These are phyloP conservation scores for Chouioia cunea DNA, from an alignment of 2,888 invertebrate genomes.

Conservation along the genomic window DNA sequence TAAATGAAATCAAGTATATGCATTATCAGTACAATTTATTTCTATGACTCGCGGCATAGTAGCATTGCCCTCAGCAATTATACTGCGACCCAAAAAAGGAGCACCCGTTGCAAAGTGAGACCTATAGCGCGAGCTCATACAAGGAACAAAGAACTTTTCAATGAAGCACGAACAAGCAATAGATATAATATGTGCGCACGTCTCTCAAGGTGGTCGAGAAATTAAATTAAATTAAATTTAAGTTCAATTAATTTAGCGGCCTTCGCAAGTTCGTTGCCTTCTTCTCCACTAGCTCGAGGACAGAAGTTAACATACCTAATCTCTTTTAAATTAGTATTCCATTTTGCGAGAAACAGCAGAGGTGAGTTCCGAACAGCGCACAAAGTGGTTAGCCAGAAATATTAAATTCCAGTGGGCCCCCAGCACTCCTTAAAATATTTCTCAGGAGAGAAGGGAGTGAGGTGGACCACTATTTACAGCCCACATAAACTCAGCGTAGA, in stretches of 20 bases:
- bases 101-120: too few species aligned
- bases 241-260: slow-evolving; percentile 63
- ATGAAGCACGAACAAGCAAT: too few species aligned
- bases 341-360: slow-evolving; percentile 28
- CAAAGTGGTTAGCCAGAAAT: slow-evolving; percentile 46
- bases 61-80: too few species aligned
- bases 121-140: too few species aligned
- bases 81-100: too few species aligned
- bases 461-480: slow-evolving; percentile 48
- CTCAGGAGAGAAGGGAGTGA: slow-evolving; percentile 7
- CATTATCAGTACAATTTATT: too few species aligned
- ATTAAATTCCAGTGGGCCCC: slow-evolving; percentile 54
- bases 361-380: slow-evolving; percentile 42
- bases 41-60: too few species aligned
- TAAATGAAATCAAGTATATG: too few species aligned
- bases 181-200: too few species aligned
- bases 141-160: too few species aligned
- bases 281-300: slow-evolving; percentile 49
- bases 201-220: slow-evolving; percentile 44
- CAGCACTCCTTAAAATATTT: slow-evolving; percentile 30
- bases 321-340: slow-evolving; percentile 62
- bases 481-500: slow-evolving; percentile 52
- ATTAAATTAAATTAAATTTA: slow-evolving; percentile 65
- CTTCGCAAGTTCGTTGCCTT: slow-evolving; percentile 53
- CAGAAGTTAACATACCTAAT: slow-evolving; percentile 56